Evolutionary conservation across 2,797 vertebrate genomes (phyloP).

Genomic region (Varecia variegata): DNA sequence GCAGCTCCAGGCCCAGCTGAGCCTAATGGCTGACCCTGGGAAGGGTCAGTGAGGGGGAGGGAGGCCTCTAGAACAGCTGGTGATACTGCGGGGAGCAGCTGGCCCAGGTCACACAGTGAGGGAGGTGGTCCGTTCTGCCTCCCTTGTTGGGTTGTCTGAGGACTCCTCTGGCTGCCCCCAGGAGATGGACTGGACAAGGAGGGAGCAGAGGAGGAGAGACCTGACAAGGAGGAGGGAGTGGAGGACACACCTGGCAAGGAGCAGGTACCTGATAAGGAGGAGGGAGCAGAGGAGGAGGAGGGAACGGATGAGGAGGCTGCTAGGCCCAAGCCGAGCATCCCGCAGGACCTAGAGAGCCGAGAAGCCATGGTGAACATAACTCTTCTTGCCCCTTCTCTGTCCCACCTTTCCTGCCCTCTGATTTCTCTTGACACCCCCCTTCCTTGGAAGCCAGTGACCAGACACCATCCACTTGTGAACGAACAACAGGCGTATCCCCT

Average conservation of each 20-base stretch:
- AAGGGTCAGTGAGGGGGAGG: conserved; percentile 66
- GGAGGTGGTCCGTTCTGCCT: background rate
- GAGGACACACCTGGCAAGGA: too few relatives aligned
- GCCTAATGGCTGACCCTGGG: conserved; percentile 74
- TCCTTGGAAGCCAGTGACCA: background rate
- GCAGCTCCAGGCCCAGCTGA: conserved; percentile 91
- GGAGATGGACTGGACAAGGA: conserved; percentile 90
- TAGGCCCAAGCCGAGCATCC: conserved; percentile 84
- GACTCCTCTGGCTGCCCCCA: background rate
- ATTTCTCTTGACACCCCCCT: background rate
- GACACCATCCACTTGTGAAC: background rate
- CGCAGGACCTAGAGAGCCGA: conserved; percentile 93
- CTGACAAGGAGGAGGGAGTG: too few relatives aligned
- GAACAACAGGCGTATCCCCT: background rate
- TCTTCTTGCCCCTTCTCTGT: background rate
- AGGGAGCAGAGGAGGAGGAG: conserved; percentile 21
- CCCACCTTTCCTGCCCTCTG: background rate
- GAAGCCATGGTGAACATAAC: conserved; percentile 91
- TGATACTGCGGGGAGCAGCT: background rate
- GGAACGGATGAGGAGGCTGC: conserved; percentile 72
- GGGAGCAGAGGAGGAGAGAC: conserved; percentile 69
- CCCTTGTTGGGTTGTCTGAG: background rate
- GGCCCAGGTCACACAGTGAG: background rate
- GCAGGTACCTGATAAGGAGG: too few relatives aligned
- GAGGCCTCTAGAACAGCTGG: background rate